Conservation (phyloP, 2,888 invertebrate genomes). For the Lagria hirta region DNA sequence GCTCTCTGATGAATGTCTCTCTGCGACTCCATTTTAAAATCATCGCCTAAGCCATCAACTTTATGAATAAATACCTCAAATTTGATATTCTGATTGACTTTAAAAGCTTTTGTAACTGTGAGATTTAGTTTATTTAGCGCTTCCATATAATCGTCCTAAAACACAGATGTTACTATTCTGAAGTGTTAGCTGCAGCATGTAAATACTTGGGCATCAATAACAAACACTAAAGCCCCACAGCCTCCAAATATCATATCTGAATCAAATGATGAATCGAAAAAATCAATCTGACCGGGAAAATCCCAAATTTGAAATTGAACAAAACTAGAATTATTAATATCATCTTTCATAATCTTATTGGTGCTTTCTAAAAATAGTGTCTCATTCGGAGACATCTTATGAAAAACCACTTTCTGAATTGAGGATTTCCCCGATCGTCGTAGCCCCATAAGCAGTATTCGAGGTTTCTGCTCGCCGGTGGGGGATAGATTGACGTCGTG, state of each 20-base stretch:
- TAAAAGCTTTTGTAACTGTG: conserved; percentile 92
- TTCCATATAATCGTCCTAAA: conserved; percentile 94
- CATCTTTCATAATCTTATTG: conserved; percentile 97
- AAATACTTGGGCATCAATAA: conserved; percentile 91
- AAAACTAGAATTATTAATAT: conserved; percentile 95
- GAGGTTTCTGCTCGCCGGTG: conserved; percentile 82
- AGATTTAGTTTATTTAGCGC: conserved; percentile 89
- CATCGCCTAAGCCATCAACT: conserved; percentile 98
- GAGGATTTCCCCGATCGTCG: conserved; percentile 98
- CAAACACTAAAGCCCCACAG: conserved; percentile 97
- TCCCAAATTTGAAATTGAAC: conserved; percentile 99
- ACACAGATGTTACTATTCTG: not conserved
- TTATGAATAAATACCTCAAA: conserved; percentile 99
- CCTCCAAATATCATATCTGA: conserved; percentile 95
- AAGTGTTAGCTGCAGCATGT: not conserved
- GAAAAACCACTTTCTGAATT: conserved; percentile 99
- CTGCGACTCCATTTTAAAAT: conserved; percentile 98
- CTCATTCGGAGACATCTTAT: conserved; percentile 99
- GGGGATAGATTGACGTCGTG: conserved; percentile 65
- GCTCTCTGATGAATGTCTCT: conserved; percentile 97
- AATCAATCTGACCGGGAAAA: conserved; percentile 98
- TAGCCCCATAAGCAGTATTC: conserved; percentile 92
- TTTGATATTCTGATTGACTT: conserved; percentile 93
- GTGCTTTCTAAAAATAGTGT: conserved; percentile 98
- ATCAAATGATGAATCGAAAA: conserved; percentile 95